phyloP scores from a whole-genome alignment of 64 coral and sea anemone species.

The Montipora sp. region DNA sequence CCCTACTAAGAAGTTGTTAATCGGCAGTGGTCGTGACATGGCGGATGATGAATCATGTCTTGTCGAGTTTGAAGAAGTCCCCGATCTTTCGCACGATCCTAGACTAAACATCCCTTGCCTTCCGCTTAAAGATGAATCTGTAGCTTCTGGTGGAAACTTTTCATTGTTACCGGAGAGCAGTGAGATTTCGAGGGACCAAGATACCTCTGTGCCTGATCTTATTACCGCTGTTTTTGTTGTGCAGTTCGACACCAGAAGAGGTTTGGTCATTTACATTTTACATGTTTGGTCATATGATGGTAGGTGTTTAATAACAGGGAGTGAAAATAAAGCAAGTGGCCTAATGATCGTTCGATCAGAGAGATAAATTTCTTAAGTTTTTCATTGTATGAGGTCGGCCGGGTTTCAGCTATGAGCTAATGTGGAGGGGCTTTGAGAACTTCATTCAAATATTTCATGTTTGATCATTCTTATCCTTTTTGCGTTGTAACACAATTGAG shows the following conservation, averaged over 20 bases:
- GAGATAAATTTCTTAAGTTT: neutral
- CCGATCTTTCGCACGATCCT: constrained; percentile 80
- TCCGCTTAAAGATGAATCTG: constrained; percentile 24
- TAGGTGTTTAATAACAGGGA: neutral
- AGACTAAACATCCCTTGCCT: constrained; percentile 41
- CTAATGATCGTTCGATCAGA: neutral
- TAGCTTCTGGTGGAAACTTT: constrained; percentile 12
- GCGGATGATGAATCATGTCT: constrained; percentile 72
- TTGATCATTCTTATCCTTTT: too few species aligned
- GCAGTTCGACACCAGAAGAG: constrained; percentile 95
- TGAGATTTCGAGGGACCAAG: neutral
- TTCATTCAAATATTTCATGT: too few species aligned
- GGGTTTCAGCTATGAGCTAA: too few species aligned
- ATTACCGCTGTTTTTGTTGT: constrained; percentile 96
- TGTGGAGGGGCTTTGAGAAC: too few species aligned
- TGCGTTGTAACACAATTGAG: too few species aligned
- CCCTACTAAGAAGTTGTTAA: neutral
- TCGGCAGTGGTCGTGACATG: constrained; percentile 45
- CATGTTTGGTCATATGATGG: neutral
- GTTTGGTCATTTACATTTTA: neutral
- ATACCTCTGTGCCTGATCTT: constrained; percentile 57
- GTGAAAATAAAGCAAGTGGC: neutral
- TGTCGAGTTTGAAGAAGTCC: constrained; percentile 86
- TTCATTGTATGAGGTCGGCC: too few species aligned
- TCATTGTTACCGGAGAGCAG: neutral